Evolutionary conservation across 2,113 vertebrate species (phyloP).

Genomic region (Thunnus maccoyii): DNA sequence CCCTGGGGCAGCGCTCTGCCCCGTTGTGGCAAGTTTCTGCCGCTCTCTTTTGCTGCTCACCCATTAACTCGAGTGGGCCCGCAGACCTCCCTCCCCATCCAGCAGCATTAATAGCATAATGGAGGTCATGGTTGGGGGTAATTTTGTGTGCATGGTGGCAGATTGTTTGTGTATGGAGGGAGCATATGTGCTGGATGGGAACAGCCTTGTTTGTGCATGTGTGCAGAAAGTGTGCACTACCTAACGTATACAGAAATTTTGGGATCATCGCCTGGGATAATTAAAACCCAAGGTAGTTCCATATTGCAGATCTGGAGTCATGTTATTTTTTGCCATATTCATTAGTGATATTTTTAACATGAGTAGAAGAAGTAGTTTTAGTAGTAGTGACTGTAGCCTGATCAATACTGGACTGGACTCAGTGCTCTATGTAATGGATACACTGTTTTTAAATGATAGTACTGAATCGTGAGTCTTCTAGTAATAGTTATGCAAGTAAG

Average conservation of each 20-base stretch:
- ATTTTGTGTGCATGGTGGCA: conserved; percentile 44
- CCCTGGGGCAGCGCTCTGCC: conserved; percentile 39
- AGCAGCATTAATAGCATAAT: conserved; percentile 64
- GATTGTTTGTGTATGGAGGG: conserved; percentile 44
- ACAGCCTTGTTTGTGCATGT: background rate
- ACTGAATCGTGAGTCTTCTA: no score
- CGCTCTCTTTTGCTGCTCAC: conserved; percentile 31
- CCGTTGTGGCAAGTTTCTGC: conserved; percentile 37
- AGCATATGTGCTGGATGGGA: conserved; percentile 25
- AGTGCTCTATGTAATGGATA: no score
- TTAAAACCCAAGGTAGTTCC: background rate
- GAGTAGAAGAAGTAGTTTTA: background rate
- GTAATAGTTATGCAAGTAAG: no score
- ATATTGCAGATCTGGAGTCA: background rate
- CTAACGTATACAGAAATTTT: conserved; percentile 9
- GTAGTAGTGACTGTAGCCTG: background rate
- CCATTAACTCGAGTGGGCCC: conserved; percentile 42
- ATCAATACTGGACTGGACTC: background rate
- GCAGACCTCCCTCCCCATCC: conserved; percentile 33
- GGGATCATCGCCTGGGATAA: conserved; percentile 27
- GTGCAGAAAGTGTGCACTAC: background rate
- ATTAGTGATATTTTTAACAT: background rate
- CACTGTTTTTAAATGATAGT: no score
- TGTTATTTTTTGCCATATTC: background rate
- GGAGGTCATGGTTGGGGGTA: conserved; percentile 60